phyloP scores from a whole-genome alignment of 35 echinoderm and acorn worm species.

The Lytechinus variegatus region DNA sequence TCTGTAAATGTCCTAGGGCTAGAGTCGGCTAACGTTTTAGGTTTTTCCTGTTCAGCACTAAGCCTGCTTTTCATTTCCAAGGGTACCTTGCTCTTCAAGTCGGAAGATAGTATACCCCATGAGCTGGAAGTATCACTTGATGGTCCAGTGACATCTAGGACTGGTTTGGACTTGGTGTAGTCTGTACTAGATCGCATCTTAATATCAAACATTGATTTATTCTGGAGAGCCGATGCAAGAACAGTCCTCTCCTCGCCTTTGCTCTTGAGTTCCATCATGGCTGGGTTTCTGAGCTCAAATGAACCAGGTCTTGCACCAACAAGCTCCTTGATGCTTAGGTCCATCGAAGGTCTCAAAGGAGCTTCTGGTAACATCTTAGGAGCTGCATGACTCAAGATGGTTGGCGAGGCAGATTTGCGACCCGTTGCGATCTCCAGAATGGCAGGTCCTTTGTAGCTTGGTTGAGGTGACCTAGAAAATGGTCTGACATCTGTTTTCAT shows the following conservation, averaged over 20 bases:
- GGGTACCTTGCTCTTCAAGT: neutral
- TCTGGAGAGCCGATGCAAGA: neutral
- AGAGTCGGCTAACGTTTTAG: neutral
- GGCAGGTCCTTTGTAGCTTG: neutral
- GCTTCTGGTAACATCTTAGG: neutral
- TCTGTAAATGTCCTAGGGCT: neutral
- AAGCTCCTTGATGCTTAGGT: neutral
- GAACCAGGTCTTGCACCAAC: neutral
- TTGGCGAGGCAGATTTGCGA: neutral
- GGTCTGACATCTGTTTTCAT: neutral
- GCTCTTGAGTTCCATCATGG: neutral
- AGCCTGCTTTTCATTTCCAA: neutral
- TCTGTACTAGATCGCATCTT: neutral
- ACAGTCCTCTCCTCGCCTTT: neutral
- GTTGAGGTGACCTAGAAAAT: neutral
- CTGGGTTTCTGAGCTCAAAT: neutral
- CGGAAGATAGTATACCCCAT: neutral
- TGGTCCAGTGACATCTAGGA: too few relatives aligned
- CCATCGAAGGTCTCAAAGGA: neutral
- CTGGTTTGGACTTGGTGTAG: neutral
- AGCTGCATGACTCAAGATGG: neutral
- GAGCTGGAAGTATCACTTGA: neutral
- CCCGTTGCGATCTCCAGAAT: neutral
- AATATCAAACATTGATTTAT: constrained; percentile 35
- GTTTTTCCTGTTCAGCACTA: neutral